Percentiles rank a stretch among this genome's conserved stretches.
These are phyloP conservation scores for Onchidella celtica DNA, from an alignment of 2,888 invertebrate species.

Conservation along the genomic window DNA sequence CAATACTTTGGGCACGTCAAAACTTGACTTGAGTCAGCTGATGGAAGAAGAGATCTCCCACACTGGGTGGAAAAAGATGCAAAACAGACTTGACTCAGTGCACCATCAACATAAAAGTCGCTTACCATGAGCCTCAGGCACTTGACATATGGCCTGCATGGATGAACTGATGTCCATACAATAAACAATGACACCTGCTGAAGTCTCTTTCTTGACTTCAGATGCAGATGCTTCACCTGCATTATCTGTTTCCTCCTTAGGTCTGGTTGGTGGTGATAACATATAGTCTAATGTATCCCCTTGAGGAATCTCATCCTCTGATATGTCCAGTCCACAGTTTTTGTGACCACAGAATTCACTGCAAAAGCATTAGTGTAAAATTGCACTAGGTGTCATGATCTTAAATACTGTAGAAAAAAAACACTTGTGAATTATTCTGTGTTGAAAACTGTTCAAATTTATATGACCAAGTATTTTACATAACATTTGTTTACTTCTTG, in stretches of 20 bases:
- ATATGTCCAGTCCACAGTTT: slow-evolving; percentile 62
- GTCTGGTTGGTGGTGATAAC: slow-evolving; percentile 57
- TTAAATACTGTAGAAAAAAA: no score
- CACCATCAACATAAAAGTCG: no score
- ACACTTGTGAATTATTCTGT: no score
- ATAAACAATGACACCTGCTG: slow-evolving; percentile 69
- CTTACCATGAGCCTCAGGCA: slow-evolving; percentile 71
- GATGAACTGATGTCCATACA: slow-evolving; percentile 76
- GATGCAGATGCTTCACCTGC: slow-evolving; percentile 50
- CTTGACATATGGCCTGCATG: slow-evolving; percentile 60
- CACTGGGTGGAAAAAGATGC: no score
- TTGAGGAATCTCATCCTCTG: slow-evolving; percentile 66
- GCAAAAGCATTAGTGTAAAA: background rate
- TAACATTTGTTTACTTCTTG: background rate
- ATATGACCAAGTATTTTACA: no score
- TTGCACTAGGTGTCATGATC: no score
- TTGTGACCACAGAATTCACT: slow-evolving; percentile 66
- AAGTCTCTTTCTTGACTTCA: slow-evolving; percentile 55
- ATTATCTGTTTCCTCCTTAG: slow-evolving; percentile 49
- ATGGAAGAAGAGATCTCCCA: no score
- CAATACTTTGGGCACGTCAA: no score
- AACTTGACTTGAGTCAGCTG: no score
- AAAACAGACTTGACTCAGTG: no score
- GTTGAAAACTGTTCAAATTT: no score
- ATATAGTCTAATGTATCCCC: slow-evolving; percentile 69